These are phyloP conservation scores for Rhamnusium bicolor DNA, from an alignment of 2,888 invertebrate species.

Conservation along the genomic window DNA sequence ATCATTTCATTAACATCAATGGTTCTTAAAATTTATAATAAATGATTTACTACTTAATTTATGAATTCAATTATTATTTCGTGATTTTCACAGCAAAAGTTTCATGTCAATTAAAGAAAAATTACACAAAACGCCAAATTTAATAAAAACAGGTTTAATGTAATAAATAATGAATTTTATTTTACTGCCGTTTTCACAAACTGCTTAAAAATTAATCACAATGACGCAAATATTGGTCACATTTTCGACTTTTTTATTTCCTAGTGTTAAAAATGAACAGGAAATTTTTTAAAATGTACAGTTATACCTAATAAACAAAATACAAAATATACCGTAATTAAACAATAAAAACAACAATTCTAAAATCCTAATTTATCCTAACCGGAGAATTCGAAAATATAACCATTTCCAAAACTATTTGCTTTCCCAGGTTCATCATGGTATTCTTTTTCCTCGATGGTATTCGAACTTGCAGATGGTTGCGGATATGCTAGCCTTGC, in stretches of 20 bases:
- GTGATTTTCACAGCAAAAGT: too few species aligned
- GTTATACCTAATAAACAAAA: slow-evolving; percentile 7
- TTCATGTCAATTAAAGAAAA: too few species aligned
- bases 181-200: slow-evolving; percentile 5
- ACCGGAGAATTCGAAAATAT: slow-evolving; percentile 77
- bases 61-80: too few species aligned
- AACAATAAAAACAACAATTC: slow-evolving; percentile 16
- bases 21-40: too few species aligned
- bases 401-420: slow-evolving; percentile 77
- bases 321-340: slow-evolving; percentile 23
- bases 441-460: slow-evolving; percentile 62
- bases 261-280: not conserved
- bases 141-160: not conserved
- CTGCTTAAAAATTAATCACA: slow-evolving; percentile 10
- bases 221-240: slow-evolving; percentile 29
- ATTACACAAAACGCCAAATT: too few species aligned
- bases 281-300: slow-evolving; percentile 14
- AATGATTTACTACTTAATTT: too few species aligned
- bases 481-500: slow-evolving; percentile 43
- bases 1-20: too few species aligned
- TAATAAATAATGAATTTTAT: not conserved
- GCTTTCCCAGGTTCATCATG: slow-evolving; percentile 71
- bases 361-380: slow-evolving; percentile 57
- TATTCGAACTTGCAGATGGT: slow-evolving; percentile 51
- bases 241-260: slow-evolving; percentile 7